phyloP scores from a whole-genome alignment of 2,113 vertebrate species.

The Capra hircus region DNA sequence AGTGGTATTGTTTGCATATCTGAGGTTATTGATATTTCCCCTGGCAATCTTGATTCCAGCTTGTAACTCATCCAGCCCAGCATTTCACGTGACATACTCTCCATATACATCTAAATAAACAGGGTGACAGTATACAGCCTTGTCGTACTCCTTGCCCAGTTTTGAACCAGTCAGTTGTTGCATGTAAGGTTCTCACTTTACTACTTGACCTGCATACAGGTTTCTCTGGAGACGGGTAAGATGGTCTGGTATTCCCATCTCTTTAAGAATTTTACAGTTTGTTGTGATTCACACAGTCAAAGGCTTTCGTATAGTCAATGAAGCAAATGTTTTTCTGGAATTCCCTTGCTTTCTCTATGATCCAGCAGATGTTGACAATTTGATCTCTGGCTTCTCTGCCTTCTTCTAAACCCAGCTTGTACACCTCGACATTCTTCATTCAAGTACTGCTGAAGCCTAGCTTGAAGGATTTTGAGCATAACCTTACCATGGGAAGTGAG shows the following conservation, averaged over 20 bases:
- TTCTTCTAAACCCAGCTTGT: neutral
- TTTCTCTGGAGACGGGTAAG: neutral
- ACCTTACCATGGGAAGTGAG: neutral
- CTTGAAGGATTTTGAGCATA: neutral
- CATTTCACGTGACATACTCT: fast-evolving
- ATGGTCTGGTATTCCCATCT: neutral
- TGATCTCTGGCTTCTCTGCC: neutral
- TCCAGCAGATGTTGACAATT: neutral
- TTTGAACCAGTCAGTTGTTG: neutral
- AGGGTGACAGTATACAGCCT: neutral
- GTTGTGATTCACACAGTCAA: neutral
- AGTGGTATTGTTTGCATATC: neutral
- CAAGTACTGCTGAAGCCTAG: neutral
- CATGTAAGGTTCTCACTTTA: neutral
- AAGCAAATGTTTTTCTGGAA: neutral
- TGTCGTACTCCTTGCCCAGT: neutral
- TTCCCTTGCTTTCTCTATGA: neutral
- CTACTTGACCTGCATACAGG: neutral
- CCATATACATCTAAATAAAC: neutral
- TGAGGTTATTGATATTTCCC: neutral
- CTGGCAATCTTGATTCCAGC: neutral
- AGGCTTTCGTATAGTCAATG: neutral
- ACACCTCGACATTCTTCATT: neutral
- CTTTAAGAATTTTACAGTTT: neutral
- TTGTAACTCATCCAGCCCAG: neutral